Evolutionary conservation across 2,113 vertebrate species (phyloP).

Genomic region (Nesogale talazaci): DNA sequence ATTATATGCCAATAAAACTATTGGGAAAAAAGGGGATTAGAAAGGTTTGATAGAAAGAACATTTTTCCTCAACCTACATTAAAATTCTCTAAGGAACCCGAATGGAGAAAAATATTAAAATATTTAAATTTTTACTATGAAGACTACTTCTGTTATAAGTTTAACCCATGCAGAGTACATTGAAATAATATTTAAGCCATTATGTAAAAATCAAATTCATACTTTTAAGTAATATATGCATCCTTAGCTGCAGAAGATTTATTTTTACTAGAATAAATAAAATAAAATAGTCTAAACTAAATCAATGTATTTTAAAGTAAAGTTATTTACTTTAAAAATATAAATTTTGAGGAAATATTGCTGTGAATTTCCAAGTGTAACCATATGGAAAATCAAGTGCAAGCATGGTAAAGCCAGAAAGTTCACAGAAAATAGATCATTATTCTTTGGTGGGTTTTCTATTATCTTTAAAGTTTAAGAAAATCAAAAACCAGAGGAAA

Average conservation of each 20-base stretch:
- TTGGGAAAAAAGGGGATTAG: too few species aligned
- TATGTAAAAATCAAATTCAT: background rate
- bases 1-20: too few species aligned
- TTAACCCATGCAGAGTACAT: background rate
- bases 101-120: background rate
- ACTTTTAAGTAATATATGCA: background rate
- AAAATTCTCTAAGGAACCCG: background rate
- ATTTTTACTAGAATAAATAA: background rate
- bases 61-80: background rate
- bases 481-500: background rate
- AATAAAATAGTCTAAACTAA: background rate
- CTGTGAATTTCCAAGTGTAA: background rate
- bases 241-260: background rate
- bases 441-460: background rate
- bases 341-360: background rate
- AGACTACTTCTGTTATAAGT: background rate
- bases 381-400: background rate
- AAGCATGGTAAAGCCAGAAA: background rate
- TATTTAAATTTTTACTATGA: background rate
- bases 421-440: background rate
- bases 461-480: background rate
- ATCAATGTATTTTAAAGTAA: background rate
- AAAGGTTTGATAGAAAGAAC: background rate
- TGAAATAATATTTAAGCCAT: background rate
- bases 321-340: background rate